Evolutionary conservation across 2,797 vertebrate species (phyloP), one percentile per base, ranked within the genome.

Genomic region (Gambelia wislizenii): DNA sequence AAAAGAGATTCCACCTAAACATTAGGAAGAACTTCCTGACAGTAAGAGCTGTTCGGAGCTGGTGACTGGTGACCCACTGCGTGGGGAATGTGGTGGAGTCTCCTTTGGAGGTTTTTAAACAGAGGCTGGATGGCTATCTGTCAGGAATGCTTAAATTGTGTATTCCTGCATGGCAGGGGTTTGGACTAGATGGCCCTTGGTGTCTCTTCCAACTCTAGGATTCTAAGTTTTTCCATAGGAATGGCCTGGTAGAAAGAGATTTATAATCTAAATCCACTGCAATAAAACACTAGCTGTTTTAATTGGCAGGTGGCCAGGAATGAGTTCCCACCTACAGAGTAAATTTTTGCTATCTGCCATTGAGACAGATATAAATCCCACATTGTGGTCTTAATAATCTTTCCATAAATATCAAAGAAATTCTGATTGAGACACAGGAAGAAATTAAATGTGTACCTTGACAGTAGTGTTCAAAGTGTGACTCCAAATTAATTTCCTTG

Each of bases 401-500:
- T 96, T 96, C 96, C 97, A 97, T 97, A 97, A 97, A 97, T 97
- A 97, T 75, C 95, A 93, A 93, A 91, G 88, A 93, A 94, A 94
- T 92, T 94, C 93, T 92, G 93, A 91, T 95, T 95, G 94, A 88
- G 84, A 92, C 90, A 93, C 85, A 10, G 70, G 18, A n/a, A 61
- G 81, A 91, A 89, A 94, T 76, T 89, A 93, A 87, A 94, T 93
- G 76, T 89, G 83, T 76, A 92, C 93, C 92, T 95, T 93, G 87
- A 92, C 89, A 87, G 81, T 81, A 86, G 90, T 90, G 92, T 93
- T 95, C 93, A 92, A 93, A 93, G 95, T 95, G 92, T 93, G 94
- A 93, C 92, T 97, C 94, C 93, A 96, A 95, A 97, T 97, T 97
- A 96, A 97, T 97, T 96, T 97, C 95, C 96, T 96, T 90, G 92